Evolutionary conservation across 2,888 invertebrate genomes (phyloP), one percentile per base, ranked within the genome.

Genomic region (Pseudococcus viburni): DNA sequence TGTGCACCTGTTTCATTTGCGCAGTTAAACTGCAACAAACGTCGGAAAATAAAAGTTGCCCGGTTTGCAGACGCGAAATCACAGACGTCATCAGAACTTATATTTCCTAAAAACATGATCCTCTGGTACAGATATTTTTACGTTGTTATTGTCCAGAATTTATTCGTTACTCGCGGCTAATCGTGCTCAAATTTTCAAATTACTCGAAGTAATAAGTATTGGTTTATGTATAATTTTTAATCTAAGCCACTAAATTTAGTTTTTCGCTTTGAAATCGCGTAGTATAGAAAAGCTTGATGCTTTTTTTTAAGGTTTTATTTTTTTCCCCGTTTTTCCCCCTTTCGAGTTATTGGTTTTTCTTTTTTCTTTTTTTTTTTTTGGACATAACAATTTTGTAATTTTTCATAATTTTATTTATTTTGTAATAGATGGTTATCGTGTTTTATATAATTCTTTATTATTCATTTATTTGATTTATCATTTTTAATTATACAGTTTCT

Each of bases 1-100:
- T 88, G 88, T 88, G 88, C 33, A 88, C 83, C 15, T 88, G 88
- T 51, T 88, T 80, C 39, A 77, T 80, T 22, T 88, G 88, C 42
- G 88, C 88, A 39, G 51, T 88, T 6, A 80, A 80, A 77, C 80
- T 88, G 59, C 80, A 88, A 33, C 88, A 80, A 39, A 88, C 80
- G 17, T 48, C 73, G n/a, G 88, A 88, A 33, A 73, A 88, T 51
- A 88, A 83, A 33, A 88, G 51, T 33, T 88, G 88, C 51, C 88
- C 88, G 7, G 88, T 88, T 39, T 88, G 88, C 22, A 77, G 88
- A 80, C 48, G 80, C 7, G 88, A 73, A 51, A 88, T 88, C 11
- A 88, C 88, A 8, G 88, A 88, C 19, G 77, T 88, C n/a, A 88
- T 88, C 19, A 48, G 83, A 42, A 83, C 77, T 0, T 88, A 73